Evolutionary conservation across 2,888 invertebrate species (phyloP).

Genomic region (Plebejus anna): DNA sequence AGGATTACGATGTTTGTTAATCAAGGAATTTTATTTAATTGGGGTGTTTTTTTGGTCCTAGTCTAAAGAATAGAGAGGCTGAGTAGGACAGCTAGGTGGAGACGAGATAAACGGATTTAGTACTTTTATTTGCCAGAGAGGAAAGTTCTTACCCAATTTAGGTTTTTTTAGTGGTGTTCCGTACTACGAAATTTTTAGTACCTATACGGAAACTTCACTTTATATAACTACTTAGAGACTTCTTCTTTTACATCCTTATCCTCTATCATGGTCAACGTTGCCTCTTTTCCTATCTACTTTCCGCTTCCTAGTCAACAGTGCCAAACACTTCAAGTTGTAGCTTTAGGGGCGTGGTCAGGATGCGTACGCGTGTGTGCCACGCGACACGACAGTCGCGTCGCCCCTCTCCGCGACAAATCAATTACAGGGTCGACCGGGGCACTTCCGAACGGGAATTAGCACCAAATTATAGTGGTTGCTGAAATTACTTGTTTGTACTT

Average conservation of each 20-base stretch:
- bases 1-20: slow-evolving; percentile 29
- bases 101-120: too few relatives aligned
- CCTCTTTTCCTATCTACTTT: background rate
- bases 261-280: background rate
- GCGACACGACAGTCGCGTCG: slow-evolving; percentile 48
- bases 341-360: slow-evolving; percentile 41
- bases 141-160: too few relatives aligned
- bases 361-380: slow-evolving; percentile 47
- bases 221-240: too few relatives aligned
- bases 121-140: too few relatives aligned
- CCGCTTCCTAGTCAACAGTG: background rate
- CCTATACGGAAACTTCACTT: too few relatives aligned
- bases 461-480: slow-evolving; percentile 64
- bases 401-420: slow-evolving; percentile 70
- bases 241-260: too few relatives aligned
- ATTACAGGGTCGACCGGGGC: slow-evolving; percentile 64
- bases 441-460: slow-evolving; percentile 69
- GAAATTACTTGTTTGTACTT: slow-evolving; percentile 66
- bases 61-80: too few relatives aligned
- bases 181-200: too few relatives aligned
- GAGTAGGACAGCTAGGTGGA: too few relatives aligned
- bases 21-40: background rate
- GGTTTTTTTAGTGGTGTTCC: too few relatives aligned
- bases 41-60: background rate
- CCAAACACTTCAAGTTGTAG: background rate